These are phyloP conservation scores for Sclerurus mexicanus DNA, from an alignment of 2,113 vertebrate species.

Conservation along the genomic window DNA sequence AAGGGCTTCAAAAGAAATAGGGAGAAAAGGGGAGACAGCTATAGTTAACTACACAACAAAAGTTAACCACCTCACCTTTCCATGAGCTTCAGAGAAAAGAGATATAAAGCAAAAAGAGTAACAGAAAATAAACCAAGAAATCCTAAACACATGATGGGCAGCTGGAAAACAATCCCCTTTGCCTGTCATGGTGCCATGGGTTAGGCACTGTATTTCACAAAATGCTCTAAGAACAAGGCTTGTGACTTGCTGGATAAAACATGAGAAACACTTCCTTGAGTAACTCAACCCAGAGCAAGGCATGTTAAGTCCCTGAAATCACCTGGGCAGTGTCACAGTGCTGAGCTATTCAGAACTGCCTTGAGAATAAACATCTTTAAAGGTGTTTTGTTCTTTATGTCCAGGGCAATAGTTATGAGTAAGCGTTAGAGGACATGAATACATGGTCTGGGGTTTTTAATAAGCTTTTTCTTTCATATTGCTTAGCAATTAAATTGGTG, in stretches of 20 bases:
- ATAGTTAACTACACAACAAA: not conserved
- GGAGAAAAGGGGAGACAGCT: not conserved
- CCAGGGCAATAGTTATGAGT: not conserved
- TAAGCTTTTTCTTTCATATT: not conserved
- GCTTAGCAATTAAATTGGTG: not conserved
- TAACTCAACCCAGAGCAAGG: not conserved
- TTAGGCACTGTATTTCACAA: not conserved
- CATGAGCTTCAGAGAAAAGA: fast-evolving
- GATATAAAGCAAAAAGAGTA: not conserved
- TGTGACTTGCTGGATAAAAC: not conserved
- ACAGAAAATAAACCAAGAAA: not conserved
- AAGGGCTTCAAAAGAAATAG: not conserved
- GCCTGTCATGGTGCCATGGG: not conserved
- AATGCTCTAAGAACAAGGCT: not conserved
- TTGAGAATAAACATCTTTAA: not conserved
- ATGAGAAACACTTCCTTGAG: not conserved
- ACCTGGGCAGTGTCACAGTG: not conserved
- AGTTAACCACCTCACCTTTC: not conserved
- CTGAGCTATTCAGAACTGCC: not conserved
- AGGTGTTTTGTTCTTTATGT: not conserved
- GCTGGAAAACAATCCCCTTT: not conserved
- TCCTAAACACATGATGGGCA: fast-evolving
- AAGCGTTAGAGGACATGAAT: not conserved
- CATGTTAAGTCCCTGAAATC: not conserved
- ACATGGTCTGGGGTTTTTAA: not conserved